phyloP scores from a whole-genome alignment of 2,113 vertebrate species.

The Anguilla rostrata region DNA sequence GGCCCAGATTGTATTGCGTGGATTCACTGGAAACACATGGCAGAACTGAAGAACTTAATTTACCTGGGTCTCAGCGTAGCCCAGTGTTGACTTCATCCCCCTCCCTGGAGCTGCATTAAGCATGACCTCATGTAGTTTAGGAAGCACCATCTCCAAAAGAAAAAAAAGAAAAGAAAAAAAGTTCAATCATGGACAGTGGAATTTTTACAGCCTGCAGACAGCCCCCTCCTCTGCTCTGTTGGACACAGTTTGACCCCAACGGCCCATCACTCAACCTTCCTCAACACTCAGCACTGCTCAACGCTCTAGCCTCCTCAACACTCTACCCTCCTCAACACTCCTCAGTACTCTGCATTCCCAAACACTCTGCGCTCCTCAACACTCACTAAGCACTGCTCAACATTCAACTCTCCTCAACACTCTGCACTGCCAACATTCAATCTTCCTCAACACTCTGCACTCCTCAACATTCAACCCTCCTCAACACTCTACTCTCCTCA shows the following conservation, averaged over 20 bases:
- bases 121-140: not conserved
- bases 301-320: no score
- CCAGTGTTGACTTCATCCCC: conserved; percentile 9
- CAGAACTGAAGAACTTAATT: conserved; percentile 67
- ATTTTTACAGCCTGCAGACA: not conserved
- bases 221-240: not conserved
- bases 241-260: not conserved
- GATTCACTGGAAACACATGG: conserved; percentile 59
- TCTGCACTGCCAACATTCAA: not conserved
- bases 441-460: not conserved
- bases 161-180: not conserved
- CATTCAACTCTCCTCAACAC: not conserved
- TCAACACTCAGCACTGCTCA: not conserved
- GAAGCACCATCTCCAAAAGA: not conserved
- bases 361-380: no score
- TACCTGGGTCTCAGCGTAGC: conserved; percentile 63
- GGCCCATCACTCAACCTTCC: not conserved
- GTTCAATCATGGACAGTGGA: not conserved
- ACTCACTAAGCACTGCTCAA: not conserved
- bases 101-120: not conserved
- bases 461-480: no score
- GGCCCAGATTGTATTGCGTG: conserved; percentile 44
- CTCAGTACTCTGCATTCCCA: no score
- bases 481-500: not conserved
- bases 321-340: no score